phyloP scores from a whole-genome alignment of 2,113 vertebrate genomes.

The Leucopsar rothschildi region DNA sequence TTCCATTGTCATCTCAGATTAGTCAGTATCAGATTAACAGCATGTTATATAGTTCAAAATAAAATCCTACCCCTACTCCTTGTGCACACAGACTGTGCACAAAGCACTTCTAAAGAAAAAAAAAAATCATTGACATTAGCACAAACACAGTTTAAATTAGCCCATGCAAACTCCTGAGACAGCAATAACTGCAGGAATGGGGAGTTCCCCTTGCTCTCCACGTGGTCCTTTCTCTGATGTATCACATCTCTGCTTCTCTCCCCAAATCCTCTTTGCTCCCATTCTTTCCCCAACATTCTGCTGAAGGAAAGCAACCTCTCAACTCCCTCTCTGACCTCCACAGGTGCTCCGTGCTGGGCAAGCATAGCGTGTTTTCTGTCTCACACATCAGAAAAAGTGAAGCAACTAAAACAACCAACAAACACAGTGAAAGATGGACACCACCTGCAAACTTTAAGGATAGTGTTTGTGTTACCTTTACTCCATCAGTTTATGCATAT shows the following conservation, averaged over 20 bases:
- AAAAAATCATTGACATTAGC: background rate
- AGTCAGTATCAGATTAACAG: background rate
- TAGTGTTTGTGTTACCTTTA: background rate
- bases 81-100: no score
- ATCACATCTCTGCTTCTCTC: background rate
- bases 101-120: background rate
- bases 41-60: background rate
- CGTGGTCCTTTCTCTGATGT: background rate
- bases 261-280: background rate
- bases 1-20: fast-evolving
- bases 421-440: background rate
- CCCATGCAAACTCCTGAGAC: background rate
- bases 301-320: background rate
- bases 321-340: background rate
- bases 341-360: background rate
- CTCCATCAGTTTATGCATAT: background rate
- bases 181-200: background rate
- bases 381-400: background rate
- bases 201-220: background rate
- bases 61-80: background rate
- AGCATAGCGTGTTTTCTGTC: background rate
- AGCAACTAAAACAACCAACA: background rate
- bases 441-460: background rate
- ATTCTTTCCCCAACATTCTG: background rate
- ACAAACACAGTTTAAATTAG: background rate